Evolutionary conservation across 37 sponge, comb jelly and placozoan species (phyloP).

Genomic region (Spongilla lacustris): DNA sequence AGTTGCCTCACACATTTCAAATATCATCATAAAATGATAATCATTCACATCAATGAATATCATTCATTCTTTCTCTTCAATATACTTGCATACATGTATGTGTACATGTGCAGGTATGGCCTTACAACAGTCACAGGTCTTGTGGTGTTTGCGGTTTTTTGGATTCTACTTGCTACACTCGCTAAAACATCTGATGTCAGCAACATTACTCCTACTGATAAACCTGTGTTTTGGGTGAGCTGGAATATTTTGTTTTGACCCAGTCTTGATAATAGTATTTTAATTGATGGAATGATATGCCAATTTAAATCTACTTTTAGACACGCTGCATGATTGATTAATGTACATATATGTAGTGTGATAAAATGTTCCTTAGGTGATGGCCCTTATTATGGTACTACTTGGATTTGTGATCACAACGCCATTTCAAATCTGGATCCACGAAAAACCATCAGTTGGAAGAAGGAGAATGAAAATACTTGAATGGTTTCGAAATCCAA

Average conservation of each 20-base stretch:
- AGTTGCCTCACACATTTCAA: too few relatives aligned
- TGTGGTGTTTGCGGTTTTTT: constrained; percentile 48
- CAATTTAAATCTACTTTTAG: too few relatives aligned
- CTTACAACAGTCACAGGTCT: constrained; percentile 69
- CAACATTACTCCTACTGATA: constrained; percentile 53
- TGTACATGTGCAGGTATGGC: constrained; percentile 44
- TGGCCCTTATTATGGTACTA: constrained; percentile 54
- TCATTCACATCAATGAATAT: too few relatives aligned
- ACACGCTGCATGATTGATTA: too few relatives aligned
- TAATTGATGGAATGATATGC: too few relatives aligned
- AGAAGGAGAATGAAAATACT: background rate
- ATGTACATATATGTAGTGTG: background rate
- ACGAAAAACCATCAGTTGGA: constrained; percentile 29
- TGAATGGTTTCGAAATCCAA: constrained; percentile 35
- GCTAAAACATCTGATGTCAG: background rate
- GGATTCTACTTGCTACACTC: constrained; percentile 36
- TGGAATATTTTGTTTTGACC: too few relatives aligned
- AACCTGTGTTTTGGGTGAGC: constrained; percentile 66
- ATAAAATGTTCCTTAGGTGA: constrained; percentile 3
- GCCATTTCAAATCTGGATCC: constrained; percentile 74
- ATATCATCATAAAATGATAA: too few relatives aligned
- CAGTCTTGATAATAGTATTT: too few relatives aligned
- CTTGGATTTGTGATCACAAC: constrained; percentile 66
- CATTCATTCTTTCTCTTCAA: too few relatives aligned
- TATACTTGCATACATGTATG: too few relatives aligned